Evolutionary conservation across 2,888 invertebrate genomes (phyloP), one percentile per base, ranked within the genome.

Genomic region (Athalia circularis): DNA sequence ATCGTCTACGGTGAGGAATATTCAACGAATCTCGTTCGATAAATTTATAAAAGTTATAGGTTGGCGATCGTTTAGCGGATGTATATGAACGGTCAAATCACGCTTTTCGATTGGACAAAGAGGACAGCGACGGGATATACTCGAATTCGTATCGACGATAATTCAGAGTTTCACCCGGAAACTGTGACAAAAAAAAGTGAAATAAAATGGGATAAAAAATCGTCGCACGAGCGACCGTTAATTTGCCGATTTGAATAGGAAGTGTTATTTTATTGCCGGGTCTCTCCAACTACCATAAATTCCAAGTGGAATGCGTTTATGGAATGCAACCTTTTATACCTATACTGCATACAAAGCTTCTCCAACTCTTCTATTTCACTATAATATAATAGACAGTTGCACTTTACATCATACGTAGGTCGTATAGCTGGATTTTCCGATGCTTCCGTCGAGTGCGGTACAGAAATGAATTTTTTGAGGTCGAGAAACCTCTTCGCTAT

Each of bases 211-310:
- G 86, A 87, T 87, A 86, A 88, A 88, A 87, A 88, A 87, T 88
- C 84, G 85, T 84, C 84, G 86, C 86, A 86, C 85, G 87, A 87
- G 85, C 84, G 86, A 80, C 87, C 88, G 87, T 87, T 88, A 88
- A 88, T 88, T 87, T 86, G 85, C 82, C 84, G 86, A 85, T 87
- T 85, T 87, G 86, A 88, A 88, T 88, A 84, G 87, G 84, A 86
- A 88, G 87, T 88, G 87, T 88, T 88, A 88, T 88, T 88, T 88
- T 88, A 88, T 87, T 86, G 86, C 85, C 83, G 82, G 82, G 82
- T 83, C 81, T 86, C 86, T 29, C 29, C 86, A 85, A 82, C 83
- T 87, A 80, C 84, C 84, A 86, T 87, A 87, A 88, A 88, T 88
- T 85, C 83, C 81, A 68, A 79, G 77, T 78, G 43, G 80, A 83